These are phyloP conservation scores for Arnoldichthys spilopterus DNA, from an alignment of 2,797 vertebrate genomes.

Conservation along the genomic window DNA sequence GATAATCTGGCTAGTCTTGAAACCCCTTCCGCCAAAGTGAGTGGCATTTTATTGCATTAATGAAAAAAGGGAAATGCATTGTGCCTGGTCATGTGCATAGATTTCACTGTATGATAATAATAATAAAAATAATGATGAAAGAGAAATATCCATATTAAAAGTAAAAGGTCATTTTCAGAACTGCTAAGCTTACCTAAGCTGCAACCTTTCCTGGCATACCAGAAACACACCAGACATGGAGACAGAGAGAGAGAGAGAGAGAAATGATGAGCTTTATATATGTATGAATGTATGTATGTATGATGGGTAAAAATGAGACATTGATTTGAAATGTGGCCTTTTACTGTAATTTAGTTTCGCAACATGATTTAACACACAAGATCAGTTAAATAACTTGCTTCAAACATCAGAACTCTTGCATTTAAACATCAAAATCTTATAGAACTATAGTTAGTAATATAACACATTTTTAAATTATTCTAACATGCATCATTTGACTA, in stretches of 20 bases:
- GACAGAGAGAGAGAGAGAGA: constrained; percentile 63
- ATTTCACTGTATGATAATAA: constrained; percentile 92
- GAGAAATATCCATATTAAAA: constrained; percentile 98
- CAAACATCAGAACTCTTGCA: no score
- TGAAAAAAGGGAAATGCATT: constrained; percentile 85
- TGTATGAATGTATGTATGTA: no score
- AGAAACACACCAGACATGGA: constrained; percentile 76
- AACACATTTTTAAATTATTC: no score
- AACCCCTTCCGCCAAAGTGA: constrained; percentile 76
- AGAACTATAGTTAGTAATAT: no score
- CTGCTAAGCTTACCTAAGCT: constrained; percentile 95
- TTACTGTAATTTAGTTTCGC: no score
- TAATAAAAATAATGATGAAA: constrained; percentile 86
- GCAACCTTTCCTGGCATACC: constrained; percentile 86
- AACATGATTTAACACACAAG: no score
- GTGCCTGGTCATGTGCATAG: constrained; percentile 87
- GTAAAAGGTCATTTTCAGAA: constrained; percentile 93
- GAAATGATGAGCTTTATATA: background rate
- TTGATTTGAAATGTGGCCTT: no score
- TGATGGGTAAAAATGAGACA: no score
- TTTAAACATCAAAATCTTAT: no score
- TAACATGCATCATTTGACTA: no score
- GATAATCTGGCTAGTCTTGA: constrained; percentile 69
- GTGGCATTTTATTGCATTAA: constrained; percentile 94
- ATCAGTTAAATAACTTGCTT: no score